Percentiles rank a stretch among this genome's conserved stretches.
Evolutionary conservation across 1,140 invertebrate species (phyloP).

Genomic region (Drosophila oshimai): DNA sequence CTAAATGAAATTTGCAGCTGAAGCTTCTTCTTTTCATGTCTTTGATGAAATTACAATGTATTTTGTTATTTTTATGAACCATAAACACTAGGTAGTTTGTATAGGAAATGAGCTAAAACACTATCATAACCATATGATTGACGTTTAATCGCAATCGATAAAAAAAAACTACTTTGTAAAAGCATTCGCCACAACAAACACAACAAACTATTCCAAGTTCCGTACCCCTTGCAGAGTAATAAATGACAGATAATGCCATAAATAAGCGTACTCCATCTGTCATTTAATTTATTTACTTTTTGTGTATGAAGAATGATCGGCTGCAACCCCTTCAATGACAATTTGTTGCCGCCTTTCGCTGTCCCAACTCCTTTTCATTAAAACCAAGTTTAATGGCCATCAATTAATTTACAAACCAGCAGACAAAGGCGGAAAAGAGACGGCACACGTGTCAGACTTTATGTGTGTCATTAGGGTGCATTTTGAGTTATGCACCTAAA

Average conservation of each 20-base stretch:
- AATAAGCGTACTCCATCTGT: conserved; percentile 24
- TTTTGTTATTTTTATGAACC: no score
- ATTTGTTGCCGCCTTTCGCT: conserved; percentile 10
- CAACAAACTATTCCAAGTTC: not conserved
- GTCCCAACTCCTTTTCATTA: conserved; percentile 17
- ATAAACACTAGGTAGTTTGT: no score
- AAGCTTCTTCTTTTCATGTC: no score
- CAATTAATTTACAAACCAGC: conserved; percentile 40
- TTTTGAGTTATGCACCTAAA: conserved; percentile 37
- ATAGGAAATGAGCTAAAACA: no score
- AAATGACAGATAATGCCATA: conserved; percentile 15
- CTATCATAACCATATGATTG: not conserved
- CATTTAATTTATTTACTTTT: conserved; percentile 13
- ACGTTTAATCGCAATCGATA: not conserved
- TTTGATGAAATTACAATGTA: no score
- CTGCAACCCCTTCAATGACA: conserved; percentile 11
- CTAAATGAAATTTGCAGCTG: no score
- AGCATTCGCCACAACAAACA: not conserved
- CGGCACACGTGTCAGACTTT: conserved; percentile 2
- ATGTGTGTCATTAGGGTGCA: conserved; percentile 51
- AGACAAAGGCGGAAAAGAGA: not conserved
- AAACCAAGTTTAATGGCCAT: conserved; percentile 49
- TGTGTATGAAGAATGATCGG: not conserved
- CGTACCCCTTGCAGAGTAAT: not conserved
- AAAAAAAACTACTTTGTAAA: not conserved